Percentiles rank a stretch among this genome's conserved stretches.
Conservation (phyloP, 1,140 invertebrate species). For the Chrysomallon squamiferum region DNA sequence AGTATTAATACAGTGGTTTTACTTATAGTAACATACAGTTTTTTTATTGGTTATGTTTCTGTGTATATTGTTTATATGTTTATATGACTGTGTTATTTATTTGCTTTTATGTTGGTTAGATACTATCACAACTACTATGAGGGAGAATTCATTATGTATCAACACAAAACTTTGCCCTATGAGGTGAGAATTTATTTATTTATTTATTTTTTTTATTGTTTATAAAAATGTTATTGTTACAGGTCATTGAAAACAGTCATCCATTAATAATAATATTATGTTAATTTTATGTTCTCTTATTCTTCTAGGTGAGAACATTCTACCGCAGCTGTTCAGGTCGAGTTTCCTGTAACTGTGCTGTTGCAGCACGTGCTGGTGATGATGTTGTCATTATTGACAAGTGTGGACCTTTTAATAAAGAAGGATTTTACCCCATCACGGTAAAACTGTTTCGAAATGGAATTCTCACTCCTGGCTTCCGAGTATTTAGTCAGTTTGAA, state of each 20-base stretch:
- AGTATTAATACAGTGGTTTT: background rate
- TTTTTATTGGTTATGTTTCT: background rate
- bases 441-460: slow-evolving; percentile 39
- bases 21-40: background rate
- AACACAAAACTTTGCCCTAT: slow-evolving; percentile 34
- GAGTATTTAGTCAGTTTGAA: slow-evolving; percentile 30
- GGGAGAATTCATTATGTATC: slow-evolving; percentile 45
- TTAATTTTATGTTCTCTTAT: background rate
- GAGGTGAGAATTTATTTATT: slow-evolving; percentile 21
- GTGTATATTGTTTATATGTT: background rate
- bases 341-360: slow-evolving; percentile 56
- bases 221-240: no score
- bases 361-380: slow-evolving; percentile 46
- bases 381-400: slow-evolving; percentile 56
- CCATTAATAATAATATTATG: no score
- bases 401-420: slow-evolving; percentile 24
- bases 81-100: no score
- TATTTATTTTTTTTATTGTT: background rate
- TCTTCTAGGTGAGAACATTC: slow-evolving; percentile 26
- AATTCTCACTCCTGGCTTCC: slow-evolving; percentile 35
- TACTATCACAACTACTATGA: slow-evolving; percentile 41
- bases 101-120: slow-evolving; percentile 21
- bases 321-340: slow-evolving; percentile 31
- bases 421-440: slow-evolving; percentile 31
- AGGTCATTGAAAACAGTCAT: background rate